Base-by-base conservation (phyloP, 2,888 invertebrate species). In the Ptychoptera albimana region DNA sequence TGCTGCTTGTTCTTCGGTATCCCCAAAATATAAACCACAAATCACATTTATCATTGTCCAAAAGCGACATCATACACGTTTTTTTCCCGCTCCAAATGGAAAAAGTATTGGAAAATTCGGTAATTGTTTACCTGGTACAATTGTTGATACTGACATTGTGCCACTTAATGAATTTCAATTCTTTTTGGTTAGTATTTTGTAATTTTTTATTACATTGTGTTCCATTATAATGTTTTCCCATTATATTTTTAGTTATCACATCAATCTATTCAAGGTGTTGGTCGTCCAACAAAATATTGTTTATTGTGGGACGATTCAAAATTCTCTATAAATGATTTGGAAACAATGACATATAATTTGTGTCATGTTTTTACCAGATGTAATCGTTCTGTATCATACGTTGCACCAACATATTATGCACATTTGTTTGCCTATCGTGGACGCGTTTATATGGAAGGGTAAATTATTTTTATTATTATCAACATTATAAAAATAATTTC, bases 1-100 rank as follows among this genome's bases (percentile, higher is more conserved):
- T 56, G 64, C 66, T 37, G 94, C 93, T 1, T 87, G 86, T 53
- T 43, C 46, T 1, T 45, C 58, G 57, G 14, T 62, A 2, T 40
- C 63, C 5, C 69, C 70, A 6, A 62, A 60, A 0, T 79, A 75
- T 53, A 74, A 78, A 54, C 89, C 94, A 0, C 74, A 77, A 42
- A 77, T 97, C 16, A 82, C 93, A 30, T 94, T 93, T 62, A 67
- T 96, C 37, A 84, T 96, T 8, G 96, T 97, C 0, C 94, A 97
- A 61, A 97, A 98, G 64, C 73, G 97, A 1, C 97, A 97, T 68
- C 96, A 97, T 59, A 91, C 93, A 0, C 74, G 96, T 58, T 64
- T 69, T 53, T 61, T 69, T 50, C 63, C 69, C 0, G 14, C 16
- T 0, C 36, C 52, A 7, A 44, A 49, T 29, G 44, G 69, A 50